Conservation (phyloP, 1,140 invertebrate genomes). For the Procambarus clarkii region DNA sequence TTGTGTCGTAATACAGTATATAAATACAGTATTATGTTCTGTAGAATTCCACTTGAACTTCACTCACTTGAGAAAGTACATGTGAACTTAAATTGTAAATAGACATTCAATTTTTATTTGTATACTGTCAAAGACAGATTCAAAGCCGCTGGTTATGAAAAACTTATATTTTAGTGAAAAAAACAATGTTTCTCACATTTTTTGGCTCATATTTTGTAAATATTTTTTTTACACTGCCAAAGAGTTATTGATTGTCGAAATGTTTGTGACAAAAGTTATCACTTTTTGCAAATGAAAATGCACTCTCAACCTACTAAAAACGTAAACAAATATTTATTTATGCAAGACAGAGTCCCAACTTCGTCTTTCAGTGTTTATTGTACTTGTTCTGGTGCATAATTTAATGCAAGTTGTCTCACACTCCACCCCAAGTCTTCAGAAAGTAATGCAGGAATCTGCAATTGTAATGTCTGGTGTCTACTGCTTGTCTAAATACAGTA, state of each 20-base stretch:
- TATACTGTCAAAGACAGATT: neutral
- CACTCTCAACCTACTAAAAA: neutral
- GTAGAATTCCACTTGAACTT: neutral
- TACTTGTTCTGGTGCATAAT: neutral
- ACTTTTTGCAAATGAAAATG: neutral
- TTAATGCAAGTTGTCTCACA: neutral
- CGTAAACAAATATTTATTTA: neutral
- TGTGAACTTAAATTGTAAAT: neutral
- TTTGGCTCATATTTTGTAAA: conserved; percentile 37
- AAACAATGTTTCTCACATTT: neutral
- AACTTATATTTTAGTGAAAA: neutral
- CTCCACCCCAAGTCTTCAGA: neutral
- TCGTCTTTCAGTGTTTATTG: neutral
- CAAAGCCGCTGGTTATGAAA: neutral
- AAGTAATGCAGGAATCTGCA: neutral
- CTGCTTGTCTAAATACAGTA: neutral
- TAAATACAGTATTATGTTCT: neutral
- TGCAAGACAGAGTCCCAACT: neutral
- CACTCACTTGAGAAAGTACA: neutral
- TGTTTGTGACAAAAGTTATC: neutral
- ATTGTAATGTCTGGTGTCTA: neutral
- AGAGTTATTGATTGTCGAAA: neutral
- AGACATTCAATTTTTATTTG: neutral
- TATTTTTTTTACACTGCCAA: conserved; percentile 22
- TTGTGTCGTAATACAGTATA: neutral